phyloP scores from a whole-genome alignment of 1,140 invertebrate species.

The Caenorhabditis tropicalis region DNA sequence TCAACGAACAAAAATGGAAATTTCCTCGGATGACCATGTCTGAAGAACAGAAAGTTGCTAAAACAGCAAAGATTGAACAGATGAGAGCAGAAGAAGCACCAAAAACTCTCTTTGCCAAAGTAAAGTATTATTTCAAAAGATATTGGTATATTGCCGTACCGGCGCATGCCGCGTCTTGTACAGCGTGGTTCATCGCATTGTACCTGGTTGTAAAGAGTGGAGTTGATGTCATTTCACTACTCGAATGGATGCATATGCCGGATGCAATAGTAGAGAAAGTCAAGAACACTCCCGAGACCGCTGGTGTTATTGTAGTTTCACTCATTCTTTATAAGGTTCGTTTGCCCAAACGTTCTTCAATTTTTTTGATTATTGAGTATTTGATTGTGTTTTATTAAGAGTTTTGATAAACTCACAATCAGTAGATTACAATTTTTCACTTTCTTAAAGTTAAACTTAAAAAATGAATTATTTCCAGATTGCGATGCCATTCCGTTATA shows the following conservation, averaged over 20 bases:
- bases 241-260: slow-evolving; percentile 63
- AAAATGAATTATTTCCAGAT: slow-evolving; percentile 54
- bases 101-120: slow-evolving; percentile 61
- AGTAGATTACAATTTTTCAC: too few relatives aligned
- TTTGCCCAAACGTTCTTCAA: not conserved
- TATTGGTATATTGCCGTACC: slow-evolving; percentile 70
- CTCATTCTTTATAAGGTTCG: slow-evolving; percentile 66
- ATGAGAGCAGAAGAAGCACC: slow-evolving; percentile 62
- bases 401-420: too few relatives aligned
- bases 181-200: slow-evolving; percentile 60
- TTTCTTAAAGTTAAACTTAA: not conserved
- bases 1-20: not conserved
- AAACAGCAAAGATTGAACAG: slow-evolving; percentile 54
- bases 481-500: slow-evolving; percentile 65
- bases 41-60: slow-evolving; percentile 57
- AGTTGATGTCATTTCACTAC: slow-evolving; percentile 61
- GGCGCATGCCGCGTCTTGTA: slow-evolving; percentile 61
- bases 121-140: slow-evolving; percentile 70
- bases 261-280: slow-evolving; percentile 64
- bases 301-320: slow-evolving; percentile 64
- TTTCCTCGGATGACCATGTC: slow-evolving; percentile 58
- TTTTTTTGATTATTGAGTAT: not conserved
- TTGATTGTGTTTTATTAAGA: too few relatives aligned
- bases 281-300: slow-evolving; percentile 59
- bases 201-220: slow-evolving; percentile 65